Conservation (phyloP, 2,113 vertebrate species). For the Leptodactylus fuscus region DNA sequence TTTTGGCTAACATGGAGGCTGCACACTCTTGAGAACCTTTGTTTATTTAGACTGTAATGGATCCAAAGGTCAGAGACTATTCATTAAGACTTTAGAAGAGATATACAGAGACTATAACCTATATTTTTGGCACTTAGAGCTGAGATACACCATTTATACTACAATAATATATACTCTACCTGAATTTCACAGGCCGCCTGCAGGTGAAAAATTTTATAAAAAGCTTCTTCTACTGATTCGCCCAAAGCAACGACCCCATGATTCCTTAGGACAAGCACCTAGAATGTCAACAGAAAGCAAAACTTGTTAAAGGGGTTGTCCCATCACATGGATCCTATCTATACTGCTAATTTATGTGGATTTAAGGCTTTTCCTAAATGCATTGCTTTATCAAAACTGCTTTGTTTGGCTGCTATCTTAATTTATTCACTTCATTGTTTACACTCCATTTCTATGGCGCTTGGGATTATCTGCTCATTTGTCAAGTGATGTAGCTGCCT, state of each 20-base stretch:
- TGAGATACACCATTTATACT: not conserved
- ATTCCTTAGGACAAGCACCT: constrained; percentile 96
- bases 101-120: not conserved
- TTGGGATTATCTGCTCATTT: no score
- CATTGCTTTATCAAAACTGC: no score
- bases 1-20: no score
- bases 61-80: not conserved
- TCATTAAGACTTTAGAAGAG: not conserved
- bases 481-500: no score
- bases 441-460: no score
- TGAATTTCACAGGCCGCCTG: constrained; percentile 96
- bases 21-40: no score
- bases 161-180: constrained; percentile 72
- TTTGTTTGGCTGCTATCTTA: no score
- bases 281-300: not conserved
- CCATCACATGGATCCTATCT: no score
- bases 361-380: no score
- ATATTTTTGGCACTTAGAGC: not conserved
- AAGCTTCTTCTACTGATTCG: constrained; percentile 93
- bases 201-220: constrained; percentile 93
- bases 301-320: not conserved
- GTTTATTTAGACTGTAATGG: no score
- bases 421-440: no score
- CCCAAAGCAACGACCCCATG: constrained; percentile 93
- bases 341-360: no score